Evolutionary conservation across 1,140 invertebrate species (phyloP), one percentile per base, ranked within the genome.

Genomic region (Frieseomelitta varia): DNA sequence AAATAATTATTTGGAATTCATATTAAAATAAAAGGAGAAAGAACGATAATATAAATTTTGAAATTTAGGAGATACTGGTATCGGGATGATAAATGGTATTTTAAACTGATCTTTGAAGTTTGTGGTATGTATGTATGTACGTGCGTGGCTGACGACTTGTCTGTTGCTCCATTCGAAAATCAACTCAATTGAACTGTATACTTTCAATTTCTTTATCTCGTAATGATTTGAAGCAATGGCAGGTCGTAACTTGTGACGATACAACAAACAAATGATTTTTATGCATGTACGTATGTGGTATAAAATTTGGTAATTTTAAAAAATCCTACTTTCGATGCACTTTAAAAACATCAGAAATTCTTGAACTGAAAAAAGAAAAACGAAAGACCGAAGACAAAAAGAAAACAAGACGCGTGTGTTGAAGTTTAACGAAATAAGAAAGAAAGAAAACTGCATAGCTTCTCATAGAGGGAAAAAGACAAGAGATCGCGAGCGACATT

Each of bases 401-500:
- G n/a, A 27, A n/a, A 39, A 34, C 19, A n/a, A 24, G 63, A 55
- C 78, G n/a, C 14, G 73, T 27, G 71, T 14, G 47, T 27, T 19
- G n/a, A 76, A n/a, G 24, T 27, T 34, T 53, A 21, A 65, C 39
- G 17, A 65, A 65, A 21, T 39, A 61, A 14, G 11, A 74, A 74
- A 51, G 15, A 27, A 61, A 65, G 17, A 58, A 47, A 4, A 27
- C 17, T 27, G 11, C 6, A 71, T 34, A 21, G 30, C 61, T 15
- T 12, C 30, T 24, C n/a, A 47, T n/a, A 30, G 27, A 63, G 56
- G 39, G 4, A 58, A 61, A 47, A 30, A 67, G n/a, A 69, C 47
- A 27, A 74, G 47, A 58, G 53, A 71, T 82, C 51, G 47, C 58
- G 15, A 74, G 56, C 30, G 82, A 72, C 47, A 84, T 79, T 84